A percentile compares a stretch with the other conserved stretches of the same genome.
phyloP scores from a whole-genome alignment of 2,888 invertebrate species.

The Callyntrura guangdongensis region DNA sequence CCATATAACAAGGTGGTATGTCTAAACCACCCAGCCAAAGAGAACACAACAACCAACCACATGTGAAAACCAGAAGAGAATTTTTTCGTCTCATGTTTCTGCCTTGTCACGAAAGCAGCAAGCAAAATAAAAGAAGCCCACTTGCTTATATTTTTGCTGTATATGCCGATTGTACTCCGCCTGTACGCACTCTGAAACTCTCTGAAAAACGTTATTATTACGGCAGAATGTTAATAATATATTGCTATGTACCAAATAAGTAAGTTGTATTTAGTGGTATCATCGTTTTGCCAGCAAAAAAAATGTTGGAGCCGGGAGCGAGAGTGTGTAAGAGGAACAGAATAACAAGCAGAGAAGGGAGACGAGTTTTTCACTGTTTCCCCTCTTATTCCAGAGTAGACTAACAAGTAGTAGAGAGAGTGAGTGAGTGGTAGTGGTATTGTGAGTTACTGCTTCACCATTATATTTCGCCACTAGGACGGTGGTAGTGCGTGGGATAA shows the following conservation, averaged over 20 bases:
- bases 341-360: neutral
- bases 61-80: neutral
- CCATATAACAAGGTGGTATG: neutral
- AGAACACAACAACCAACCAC: slow-evolving; percentile 18
- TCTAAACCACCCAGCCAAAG: slow-evolving; percentile 6
- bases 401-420: neutral
- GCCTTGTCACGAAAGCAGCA: neutral
- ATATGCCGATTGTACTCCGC: neutral
- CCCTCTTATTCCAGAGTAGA: slow-evolving; percentile 1
- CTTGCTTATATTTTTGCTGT: neutral
- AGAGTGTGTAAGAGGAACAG: neutral
- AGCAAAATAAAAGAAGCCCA: slow-evolving; percentile 21
- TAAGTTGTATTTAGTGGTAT: slow-evolving; percentile 39
- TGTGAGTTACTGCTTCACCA: slow-evolving; percentile 55
- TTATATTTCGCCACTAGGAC: neutral
- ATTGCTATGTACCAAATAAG: neutral
- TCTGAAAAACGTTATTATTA: neutral
- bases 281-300: slow-evolving; percentile 31
- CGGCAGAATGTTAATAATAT: neutral
- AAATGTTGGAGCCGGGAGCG: neutral
- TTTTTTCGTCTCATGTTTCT: neutral
- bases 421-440: neutral
- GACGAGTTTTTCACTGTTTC: slow-evolving; percentile 16
- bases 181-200: neutral
- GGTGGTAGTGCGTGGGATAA: slow-evolving; percentile 18